phyloP scores from a whole-genome alignment of 2,113 vertebrate genomes.

The Siniperca chuatsi region DNA sequence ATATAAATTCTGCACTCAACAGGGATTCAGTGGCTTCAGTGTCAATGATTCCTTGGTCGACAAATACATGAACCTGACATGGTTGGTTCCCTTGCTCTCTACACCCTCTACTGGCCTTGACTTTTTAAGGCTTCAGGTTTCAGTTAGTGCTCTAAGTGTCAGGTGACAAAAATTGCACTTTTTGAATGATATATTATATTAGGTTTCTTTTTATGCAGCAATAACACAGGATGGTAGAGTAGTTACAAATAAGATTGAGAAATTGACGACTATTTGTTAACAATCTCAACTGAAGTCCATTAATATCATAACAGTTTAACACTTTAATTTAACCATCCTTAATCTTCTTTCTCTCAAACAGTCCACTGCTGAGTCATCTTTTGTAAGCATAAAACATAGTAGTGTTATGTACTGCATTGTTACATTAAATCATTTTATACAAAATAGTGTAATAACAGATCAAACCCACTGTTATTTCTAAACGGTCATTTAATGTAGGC shows the following conservation, averaged over 20 bases:
- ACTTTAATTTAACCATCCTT: background rate
- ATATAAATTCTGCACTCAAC: background rate
- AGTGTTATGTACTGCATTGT: background rate
- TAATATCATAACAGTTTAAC: background rate
- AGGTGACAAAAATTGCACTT: background rate
- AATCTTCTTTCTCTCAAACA: background rate
- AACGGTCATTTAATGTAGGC: background rate
- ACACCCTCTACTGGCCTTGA: conserved; percentile 13
- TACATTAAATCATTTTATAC: background rate
- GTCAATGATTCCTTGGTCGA: background rate
- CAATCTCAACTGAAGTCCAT: background rate
- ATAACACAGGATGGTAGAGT: background rate
- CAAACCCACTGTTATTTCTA: background rate
- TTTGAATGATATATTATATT: background rate
- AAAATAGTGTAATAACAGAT: background rate
- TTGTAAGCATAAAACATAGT: background rate
- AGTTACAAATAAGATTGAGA: background rate
- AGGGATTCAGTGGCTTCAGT: background rate
- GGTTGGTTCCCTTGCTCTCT: background rate
- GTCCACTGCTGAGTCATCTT: background rate
- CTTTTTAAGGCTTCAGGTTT: background rate
- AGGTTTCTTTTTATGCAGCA: background rate
- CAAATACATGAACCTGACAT: background rate
- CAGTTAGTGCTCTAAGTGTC: background rate
- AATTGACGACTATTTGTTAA: background rate